Base-by-base conservation (phyloP, 2,888 invertebrate genomes). In the Eumacrocentrus americanus region DNA sequence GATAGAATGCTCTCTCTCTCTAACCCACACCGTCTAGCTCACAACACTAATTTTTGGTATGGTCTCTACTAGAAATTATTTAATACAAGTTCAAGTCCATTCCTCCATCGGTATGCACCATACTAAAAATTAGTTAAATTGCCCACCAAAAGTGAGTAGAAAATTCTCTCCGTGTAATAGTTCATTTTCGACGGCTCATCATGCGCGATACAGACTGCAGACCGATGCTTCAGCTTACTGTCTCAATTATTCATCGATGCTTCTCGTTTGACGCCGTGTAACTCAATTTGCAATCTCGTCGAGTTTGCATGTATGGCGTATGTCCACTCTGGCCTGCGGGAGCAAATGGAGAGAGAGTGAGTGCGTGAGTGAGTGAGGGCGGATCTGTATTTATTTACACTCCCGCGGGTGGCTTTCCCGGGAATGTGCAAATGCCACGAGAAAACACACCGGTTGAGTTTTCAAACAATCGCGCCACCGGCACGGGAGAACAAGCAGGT, bases 381-480 rank as follows among this genome's bases (percentile, higher is more conserved):
- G 34, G 11, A 37, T 35, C 20, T 11, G 40, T 29, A 42, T 53
- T 25, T 42, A 53, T 53, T 40, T 53, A 14, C 25, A 42, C 25
- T 42, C 11, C 25, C 40, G 40, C 4, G 22, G 18, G 23, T 47
- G 47, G 47, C 11, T 22, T 47, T 25, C 25, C 29, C 29, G 38
- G 42, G 25, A 29, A 44, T 48, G 29, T 35, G 22, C 16, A 48
- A 48, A 40, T 37, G 34, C 25, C 9, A 22, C 52, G 37, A 57
- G 59, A 50, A 63, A 63, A 61, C 51, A 54, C 34, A 40, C 40
- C 2, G 60, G 57, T 16, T 59, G 57, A 68, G 68, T 67, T 69
- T 70, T 67, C 63, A 65, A 67, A 67, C 66, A 65, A 66, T 67
- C 63, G 62, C 53, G 57, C 51, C 44, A 23, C 11, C 25, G 35